These are phyloP conservation scores for Micrasema longulum DNA, from an alignment of 1,140 invertebrate species.

Conservation along the genomic window DNA sequence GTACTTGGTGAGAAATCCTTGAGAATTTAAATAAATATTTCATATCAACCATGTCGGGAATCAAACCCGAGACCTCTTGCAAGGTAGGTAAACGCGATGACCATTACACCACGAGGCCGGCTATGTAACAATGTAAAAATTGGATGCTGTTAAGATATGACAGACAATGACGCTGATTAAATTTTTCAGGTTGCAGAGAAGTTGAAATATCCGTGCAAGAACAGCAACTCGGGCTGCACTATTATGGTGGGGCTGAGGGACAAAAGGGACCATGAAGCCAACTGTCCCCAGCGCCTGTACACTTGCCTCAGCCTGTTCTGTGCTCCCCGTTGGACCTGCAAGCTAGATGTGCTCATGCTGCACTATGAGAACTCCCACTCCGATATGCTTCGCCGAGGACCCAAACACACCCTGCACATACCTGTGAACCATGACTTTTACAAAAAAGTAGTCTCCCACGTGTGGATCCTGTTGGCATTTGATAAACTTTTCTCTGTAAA, in stretches of 20 bases:
- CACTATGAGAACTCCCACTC: slow-evolving; percentile 36
- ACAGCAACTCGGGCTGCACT: slow-evolving; percentile 59
- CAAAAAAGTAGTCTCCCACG: slow-evolving; percentile 27
- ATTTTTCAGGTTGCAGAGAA: slow-evolving; percentile 60
- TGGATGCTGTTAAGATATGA: no score
- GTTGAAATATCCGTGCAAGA: slow-evolving; percentile 64
- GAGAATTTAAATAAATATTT: no score
- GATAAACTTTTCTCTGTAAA: slow-evolving; percentile 36
- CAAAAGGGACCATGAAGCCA: slow-evolving; percentile 60
- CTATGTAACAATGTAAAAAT: no score
- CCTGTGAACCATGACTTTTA: slow-evolving; percentile 37
- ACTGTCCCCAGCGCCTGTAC: slow-evolving; percentile 54
- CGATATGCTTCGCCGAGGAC: slow-evolving; percentile 31
- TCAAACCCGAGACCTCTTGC: no score
- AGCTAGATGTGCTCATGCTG: slow-evolving; percentile 11
- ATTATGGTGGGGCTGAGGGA: slow-evolving; percentile 58
- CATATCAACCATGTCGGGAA: no score
- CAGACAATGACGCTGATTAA: no score
- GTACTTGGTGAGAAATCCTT: no score
- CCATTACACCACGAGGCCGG: no score
- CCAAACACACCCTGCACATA: slow-evolving; percentile 26
- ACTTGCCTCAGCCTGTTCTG: slow-evolving; percentile 34
- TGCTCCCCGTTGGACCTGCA: slow-evolving; percentile 39
- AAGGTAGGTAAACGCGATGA: no score
- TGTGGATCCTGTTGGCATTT: slow-evolving; percentile 37